Conservation (phyloP, 2,888 invertebrate species). For the Eristalis intricaria region DNA sequence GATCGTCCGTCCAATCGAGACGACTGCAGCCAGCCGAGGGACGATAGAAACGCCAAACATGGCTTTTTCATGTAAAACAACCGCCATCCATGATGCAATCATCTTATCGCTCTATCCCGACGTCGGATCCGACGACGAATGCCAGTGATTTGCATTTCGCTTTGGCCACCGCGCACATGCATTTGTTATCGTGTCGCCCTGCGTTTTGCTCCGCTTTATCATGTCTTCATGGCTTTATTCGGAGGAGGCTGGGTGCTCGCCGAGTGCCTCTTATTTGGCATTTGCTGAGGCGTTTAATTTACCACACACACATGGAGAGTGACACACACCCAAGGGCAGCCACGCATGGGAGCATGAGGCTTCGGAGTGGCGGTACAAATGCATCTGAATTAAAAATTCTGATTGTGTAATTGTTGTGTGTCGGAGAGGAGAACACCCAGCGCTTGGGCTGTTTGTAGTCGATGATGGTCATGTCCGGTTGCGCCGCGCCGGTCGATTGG, state of each 20-base stretch:
- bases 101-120: slow-evolving; percentile 38
- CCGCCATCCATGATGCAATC: slow-evolving; percentile 62
- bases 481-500: not conserved
- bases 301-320: not conserved
- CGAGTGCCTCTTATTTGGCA: slow-evolving; percentile 46
- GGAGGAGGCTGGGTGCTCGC: slow-evolving; percentile 8
- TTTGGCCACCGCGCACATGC: slow-evolving; percentile 23
- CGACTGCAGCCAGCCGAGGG: slow-evolving; percentile 6
- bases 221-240: slow-evolving; percentile 44
- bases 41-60: slow-evolving; percentile 27
- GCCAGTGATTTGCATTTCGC: slow-evolving; percentile 64
- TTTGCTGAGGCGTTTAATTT: slow-evolving; percentile 58
- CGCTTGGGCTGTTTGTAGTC: slow-evolving; percentile 4
- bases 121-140: slow-evolving; percentile 44
- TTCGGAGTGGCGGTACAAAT: not conserved
- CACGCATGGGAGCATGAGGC: not conserved
- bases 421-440: slow-evolving; percentile 27
- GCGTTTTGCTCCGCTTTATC: slow-evolving; percentile 39
- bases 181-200: slow-evolving; percentile 32
- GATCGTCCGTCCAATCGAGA: not conserved
- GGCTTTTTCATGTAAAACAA: slow-evolving; percentile 49
- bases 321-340: not conserved
- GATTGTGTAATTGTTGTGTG: slow-evolving; percentile 47
- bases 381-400: slow-evolving; percentile 38
- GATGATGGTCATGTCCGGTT: slow-evolving; percentile 64